phyloP scores from a whole-genome alignment of 2,797 vertebrate species.

The Dromococcyx pavoninus region DNA sequence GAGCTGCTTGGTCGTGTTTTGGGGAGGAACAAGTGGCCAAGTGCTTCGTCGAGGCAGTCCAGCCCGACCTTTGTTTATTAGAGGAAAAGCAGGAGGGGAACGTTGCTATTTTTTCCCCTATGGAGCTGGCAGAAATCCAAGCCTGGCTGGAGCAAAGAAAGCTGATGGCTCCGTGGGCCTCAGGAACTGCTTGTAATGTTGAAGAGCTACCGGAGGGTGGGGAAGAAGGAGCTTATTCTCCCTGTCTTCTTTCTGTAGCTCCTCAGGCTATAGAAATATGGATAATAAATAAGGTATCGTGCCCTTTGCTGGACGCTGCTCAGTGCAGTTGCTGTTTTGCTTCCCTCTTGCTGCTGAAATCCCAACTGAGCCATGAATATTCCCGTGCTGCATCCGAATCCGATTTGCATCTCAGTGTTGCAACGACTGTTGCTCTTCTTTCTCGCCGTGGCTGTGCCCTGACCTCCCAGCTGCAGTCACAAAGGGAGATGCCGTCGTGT shows the following conservation, averaged over 20 bases:
- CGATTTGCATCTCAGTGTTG: fast-evolving
- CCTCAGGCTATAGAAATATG: not conserved
- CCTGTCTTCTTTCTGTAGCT: not conserved
- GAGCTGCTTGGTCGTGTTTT: not conserved
- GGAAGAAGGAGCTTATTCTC: not conserved
- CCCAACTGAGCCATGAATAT: fast-evolving
- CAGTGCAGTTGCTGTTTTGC: not conserved
- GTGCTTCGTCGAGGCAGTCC: not conserved
- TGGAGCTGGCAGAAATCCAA: constrained; percentile 19
- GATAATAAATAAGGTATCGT: not conserved
- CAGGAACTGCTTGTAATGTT: constrained; percentile 6
- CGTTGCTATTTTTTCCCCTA: constrained; percentile 13
- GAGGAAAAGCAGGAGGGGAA: constrained; percentile 12
- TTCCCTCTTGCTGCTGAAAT: not conserved
- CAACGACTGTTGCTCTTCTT: fast-evolving
- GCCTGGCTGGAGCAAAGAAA: not conserved
- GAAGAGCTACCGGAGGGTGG: not conserved
- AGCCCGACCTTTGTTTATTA: not conserved
- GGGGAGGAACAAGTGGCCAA: not conserved
- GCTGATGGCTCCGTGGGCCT: not conserved
- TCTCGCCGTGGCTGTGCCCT: not conserved
- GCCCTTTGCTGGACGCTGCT: not conserved
- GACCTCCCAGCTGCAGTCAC: not conserved
- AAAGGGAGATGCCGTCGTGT: fast-evolving
- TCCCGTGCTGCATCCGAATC: not conserved